Evolutionary conservation across 1,140 invertebrate species (phyloP), one percentile per base, ranked within the genome.

Genomic region (Megalopta genalis): DNA sequence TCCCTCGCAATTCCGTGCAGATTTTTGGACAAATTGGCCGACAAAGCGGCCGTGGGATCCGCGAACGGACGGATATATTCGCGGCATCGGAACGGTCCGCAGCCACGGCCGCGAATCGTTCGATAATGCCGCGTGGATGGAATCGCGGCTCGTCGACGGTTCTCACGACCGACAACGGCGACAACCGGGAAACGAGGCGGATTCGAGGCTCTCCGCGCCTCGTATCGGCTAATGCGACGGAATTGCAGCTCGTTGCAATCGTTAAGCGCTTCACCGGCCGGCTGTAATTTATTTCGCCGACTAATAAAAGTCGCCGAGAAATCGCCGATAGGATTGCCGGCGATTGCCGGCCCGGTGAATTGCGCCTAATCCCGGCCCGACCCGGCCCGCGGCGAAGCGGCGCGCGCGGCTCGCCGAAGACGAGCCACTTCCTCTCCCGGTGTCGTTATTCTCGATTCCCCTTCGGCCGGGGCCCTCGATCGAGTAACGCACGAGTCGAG

Each of bases 251-350:
- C 32, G 74, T 77, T 49, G 66, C 25, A 72, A 78, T 72, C 32
- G 23, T 77, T 71, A 71, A 63, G 59, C 46, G 49, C 46, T 37
- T 60, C 57, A 6, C 16, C 10, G 54, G 54, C 21, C 66, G 42
- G 27, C 42, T 25, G 75, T 78, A 78, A 78, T 78, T 78, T 72
- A 72, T 78, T 78, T 64, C 32, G 46, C 76, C 27, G 76, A 72
- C 69, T 72, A 72, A 78, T 78, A 78, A 78, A 78, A 46, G 57
- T 60, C 37, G 25, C 27, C 54, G 49, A 21, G 68, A 46, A 77
- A 71, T 77, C 42, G 23, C n/a, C 67, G 60, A 72, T 72, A 78
- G 57, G 49, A 25, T 21, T 39, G 67, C 59, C 16, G 21, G 6
- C 59, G 60, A 54, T 65, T 46, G 12, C 68, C 32, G 32, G 5